Evolutionary conservation across 2,888 invertebrate genomes (phyloP), one percentile per base, ranked within the genome.

Genomic region (Drosophila koepferae): DNA sequence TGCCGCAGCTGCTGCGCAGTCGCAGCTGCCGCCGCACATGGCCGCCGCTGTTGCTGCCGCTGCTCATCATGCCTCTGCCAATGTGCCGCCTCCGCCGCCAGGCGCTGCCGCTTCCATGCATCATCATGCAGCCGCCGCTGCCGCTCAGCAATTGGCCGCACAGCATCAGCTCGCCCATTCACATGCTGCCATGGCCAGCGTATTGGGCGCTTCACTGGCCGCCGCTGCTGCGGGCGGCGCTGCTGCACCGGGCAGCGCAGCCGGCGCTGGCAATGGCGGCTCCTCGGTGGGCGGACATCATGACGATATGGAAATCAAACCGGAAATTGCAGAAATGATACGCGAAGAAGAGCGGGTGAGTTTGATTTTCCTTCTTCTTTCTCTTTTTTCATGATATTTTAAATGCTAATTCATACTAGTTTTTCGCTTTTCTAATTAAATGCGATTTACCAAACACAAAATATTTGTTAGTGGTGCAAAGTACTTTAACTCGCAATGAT

Each of bases 331-430:
- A 66, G 98, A 98, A 94, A 97, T 98, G 97, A 98, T 98, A 92
- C 97, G 97, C 93, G 98, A 98, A 95, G 98, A 98, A 94, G 98
- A 98, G 95, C 95, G 98, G 97, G 98, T 98, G 93, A 97, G 97
- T 97, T 48, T 28, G 1, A 6, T 28, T 28, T 28, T 28, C 3
- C 6, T 23, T 23, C 5, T 28, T 28, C 5, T 5, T 28, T 28
- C 5, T 5, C 5, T 28, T 5, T 28, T 28, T 5, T 28, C 4
- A 5, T 28, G 5, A 28, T 5, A 28, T 28, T 28, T 28, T 6
- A 28, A 28, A 28, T 28, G 5, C 6, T 28, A 28, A 28, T 16
- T 38, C 5, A 1, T 5, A 14, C 38, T 14, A 14, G 38, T 5
- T 40, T 40, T 8, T 41, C 9, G 8, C 41, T n/a, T 18, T 18